Evolutionary conservation across 1,140 invertebrate species (phyloP).

Genomic region (Venturia canescens): DNA sequence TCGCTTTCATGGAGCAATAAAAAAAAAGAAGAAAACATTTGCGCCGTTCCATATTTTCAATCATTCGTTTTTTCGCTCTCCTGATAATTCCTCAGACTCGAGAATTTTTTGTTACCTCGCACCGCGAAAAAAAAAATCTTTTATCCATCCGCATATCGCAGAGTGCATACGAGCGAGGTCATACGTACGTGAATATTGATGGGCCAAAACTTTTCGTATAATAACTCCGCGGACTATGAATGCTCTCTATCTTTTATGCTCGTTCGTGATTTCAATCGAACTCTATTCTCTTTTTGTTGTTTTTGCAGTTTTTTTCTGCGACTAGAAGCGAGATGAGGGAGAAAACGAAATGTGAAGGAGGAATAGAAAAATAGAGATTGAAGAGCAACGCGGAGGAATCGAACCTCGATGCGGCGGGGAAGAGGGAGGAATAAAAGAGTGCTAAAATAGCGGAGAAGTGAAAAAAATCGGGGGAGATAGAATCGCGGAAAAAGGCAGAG

Average conservation of each 20-base stretch:
- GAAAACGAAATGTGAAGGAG: neutral
- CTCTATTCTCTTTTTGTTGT: conserved; percentile 13
- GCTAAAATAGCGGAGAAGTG: too few species aligned
- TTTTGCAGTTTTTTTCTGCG: conserved; percentile 15
- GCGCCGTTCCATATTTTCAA: too few species aligned
- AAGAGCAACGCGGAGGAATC: neutral
- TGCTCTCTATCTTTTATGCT: conserved; percentile 3
- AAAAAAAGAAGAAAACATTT: too few species aligned
- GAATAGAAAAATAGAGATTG: conserved; percentile 9
- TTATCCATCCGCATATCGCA: neutral
- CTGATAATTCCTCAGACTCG: neutral
- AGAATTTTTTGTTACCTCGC: neutral
- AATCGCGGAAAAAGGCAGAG: too few species aligned
- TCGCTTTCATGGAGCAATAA: too few species aligned
- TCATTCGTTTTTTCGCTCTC: neutral
- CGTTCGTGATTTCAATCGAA: conserved; percentile 22
- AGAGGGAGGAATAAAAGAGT: neutral
- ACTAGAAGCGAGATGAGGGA: neutral
- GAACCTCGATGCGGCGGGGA: neutral
- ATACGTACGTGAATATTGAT: conserved; percentile 8
- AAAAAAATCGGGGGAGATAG: too few species aligned
- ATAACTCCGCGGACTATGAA: neutral
- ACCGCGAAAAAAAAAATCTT: neutral
- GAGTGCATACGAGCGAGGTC: neutral
- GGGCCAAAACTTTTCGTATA: neutral